Percentiles rank a stretch among this genome's conserved stretches.
phyloP scores from a whole-genome alignment of 2,888 invertebrate genomes.

The Drosophila quinaria region DNA sequence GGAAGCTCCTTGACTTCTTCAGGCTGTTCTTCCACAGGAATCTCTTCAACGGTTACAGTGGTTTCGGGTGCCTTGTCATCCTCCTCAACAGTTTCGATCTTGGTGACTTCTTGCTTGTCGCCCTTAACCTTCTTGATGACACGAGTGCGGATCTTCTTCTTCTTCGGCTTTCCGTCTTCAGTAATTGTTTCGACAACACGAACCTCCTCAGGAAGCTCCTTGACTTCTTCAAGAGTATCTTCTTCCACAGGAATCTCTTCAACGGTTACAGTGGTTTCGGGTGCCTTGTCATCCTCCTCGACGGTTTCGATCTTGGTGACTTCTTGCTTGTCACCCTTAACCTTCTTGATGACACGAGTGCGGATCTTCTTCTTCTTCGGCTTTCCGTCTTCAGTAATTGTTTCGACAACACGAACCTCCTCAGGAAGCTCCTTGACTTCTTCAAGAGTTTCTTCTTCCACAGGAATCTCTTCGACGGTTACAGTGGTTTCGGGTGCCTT shows the following conservation, averaged over 20 bases:
- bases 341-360: slow-evolving; percentile 57
- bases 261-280: slow-evolving; percentile 47
- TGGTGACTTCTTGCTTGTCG: slow-evolving; percentile 42
- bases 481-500: slow-evolving; percentile 35
- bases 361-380: slow-evolving; percentile 53
- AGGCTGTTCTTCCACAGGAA: slow-evolving; percentile 32
- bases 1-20: slow-evolving; percentile 25
- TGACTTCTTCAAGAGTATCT: slow-evolving; percentile 41
- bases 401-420: slow-evolving; percentile 43
- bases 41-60: slow-evolving; percentile 36
- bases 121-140: slow-evolving; percentile 43
- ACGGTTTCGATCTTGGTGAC: slow-evolving; percentile 58
- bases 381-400: slow-evolving; percentile 51
- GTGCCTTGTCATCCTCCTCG: slow-evolving; percentile 54
- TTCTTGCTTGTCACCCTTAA: slow-evolving; percentile 55
- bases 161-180: slow-evolving; percentile 41
- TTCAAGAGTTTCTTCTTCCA: no score
- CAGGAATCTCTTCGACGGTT: slow-evolving; percentile 28
- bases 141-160: slow-evolving; percentile 41
- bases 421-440: slow-evolving; percentile 38
- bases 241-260: slow-evolving; percentile 42
- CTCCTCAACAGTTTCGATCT: slow-evolving; percentile 42
- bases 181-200: slow-evolving; percentile 41
- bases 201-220: slow-evolving; percentile 45
- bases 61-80: slow-evolving; percentile 44